Base-by-base conservation (phyloP, 2,888 invertebrate species). In the Thymelicus sylvestris region DNA sequence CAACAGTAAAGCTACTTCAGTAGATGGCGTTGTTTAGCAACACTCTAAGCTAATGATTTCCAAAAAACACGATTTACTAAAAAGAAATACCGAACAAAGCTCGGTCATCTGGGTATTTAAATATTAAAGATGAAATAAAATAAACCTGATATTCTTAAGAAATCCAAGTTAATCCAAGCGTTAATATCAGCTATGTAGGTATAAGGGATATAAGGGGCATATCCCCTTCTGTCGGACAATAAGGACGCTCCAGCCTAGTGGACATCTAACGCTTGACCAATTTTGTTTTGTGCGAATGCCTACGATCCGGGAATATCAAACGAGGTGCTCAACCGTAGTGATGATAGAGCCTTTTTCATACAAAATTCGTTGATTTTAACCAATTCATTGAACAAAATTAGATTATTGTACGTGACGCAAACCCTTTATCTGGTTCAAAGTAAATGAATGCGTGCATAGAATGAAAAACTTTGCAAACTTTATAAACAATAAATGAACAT, bases 251-350 rank as follows among this genome's bases (percentile, higher is more conserved):
- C 89, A 86, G 83, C 85, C 84, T 90, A 88, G 86, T 91, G 91
- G 91, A 88, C 91, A 89, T 88, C 87, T 88, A 90, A 92, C 92
- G 92, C 88, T 91, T 92, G 90, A 92, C 91, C 92, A 92, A 90
- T 91, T 93, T 90, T 88, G 92, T 91, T 92, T 92, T 92, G 91
- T 93, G 85, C 83, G 81, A 86, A 88, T 87, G 86, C 85, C 86
- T 89, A 87, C 89, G 90, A 90, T 88, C 87, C 84, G 83, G 81
- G 89, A 92, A 91, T 90, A 89, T 87, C 89, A 90, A 92, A 87
- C 87, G 86, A 83, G 83, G 81, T 81, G 79, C 81, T 84, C 82
- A 85, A 86, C 82, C 83, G 81, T 78, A 80, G 82, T 79, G 77
- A 84, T 90, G 90, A 91, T 91, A 88, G 89, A 86, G 86, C 83